Conservation (phyloP, 2,888 invertebrate species). For the Scaeva pyrastri region DNA sequence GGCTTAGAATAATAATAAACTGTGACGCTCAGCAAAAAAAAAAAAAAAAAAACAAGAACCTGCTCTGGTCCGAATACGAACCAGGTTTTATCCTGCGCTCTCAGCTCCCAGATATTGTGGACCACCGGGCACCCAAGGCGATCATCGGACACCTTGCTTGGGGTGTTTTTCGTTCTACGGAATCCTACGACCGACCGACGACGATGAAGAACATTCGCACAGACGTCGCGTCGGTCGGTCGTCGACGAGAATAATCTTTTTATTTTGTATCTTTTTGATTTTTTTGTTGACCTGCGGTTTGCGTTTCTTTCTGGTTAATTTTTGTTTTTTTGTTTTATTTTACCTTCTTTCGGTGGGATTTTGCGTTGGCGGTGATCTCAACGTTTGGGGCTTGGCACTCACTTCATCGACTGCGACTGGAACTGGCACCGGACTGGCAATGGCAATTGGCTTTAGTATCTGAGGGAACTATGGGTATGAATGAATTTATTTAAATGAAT, state of each 20-base stretch:
- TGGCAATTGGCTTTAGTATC: background rate
- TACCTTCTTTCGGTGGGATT: conserved; percentile 3
- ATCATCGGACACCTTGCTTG: conserved; percentile 70
- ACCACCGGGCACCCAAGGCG: conserved; percentile 71
- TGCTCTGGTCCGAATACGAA: conserved; percentile 57
- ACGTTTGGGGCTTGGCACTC: conserved; percentile 32
- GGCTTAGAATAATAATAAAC: conserved; percentile 68
- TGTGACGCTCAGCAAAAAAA: conserved; percentile 47
- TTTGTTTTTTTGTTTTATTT: conserved; percentile 28
- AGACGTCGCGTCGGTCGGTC: too few relatives aligned
- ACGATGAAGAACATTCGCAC: too few relatives aligned
- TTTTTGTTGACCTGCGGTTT: conserved; percentile 66
- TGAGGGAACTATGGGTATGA: conserved; percentile 64
- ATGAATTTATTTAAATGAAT: conserved; percentile 65
- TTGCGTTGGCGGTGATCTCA: conserved; percentile 58
- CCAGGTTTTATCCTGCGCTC: conserved; percentile 64
- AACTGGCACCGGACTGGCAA: conserved; percentile 7
- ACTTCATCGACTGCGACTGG: background rate
- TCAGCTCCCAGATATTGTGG: conserved; percentile 41
- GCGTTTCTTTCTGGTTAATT: conserved; percentile 40
- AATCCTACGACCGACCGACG: conserved; percentile 47
- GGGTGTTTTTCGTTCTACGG: conserved; percentile 64
- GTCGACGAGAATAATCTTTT: conserved; percentile 52
- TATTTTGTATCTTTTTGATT: conserved; percentile 35
- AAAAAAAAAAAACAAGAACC: conserved; percentile 40